Base-by-base conservation (phyloP, 2,113 vertebrate genomes). In the Heptranchias perlo region DNA sequence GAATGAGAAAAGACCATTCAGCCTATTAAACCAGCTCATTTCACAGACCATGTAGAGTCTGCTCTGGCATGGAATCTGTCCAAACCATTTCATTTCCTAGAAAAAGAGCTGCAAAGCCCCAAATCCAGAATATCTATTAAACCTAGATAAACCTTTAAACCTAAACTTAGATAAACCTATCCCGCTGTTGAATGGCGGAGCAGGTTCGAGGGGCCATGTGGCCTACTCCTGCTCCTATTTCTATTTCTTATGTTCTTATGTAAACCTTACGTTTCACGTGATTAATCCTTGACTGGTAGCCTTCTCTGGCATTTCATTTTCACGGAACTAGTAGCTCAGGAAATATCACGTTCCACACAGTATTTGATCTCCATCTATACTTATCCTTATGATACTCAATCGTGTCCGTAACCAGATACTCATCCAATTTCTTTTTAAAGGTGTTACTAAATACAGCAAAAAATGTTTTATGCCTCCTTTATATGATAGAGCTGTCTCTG, bases 291-390 rank as follows among this genome's bases (percentile, higher is more conserved):
- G 31, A 5, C 25, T 54, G 49, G 84, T 28, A 87, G 1, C n/a
- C 35, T n/a, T 35, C 89, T 61, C 62, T 61, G 54, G 54, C 54
- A 39, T 61, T 62, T 54, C 23, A 54, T 14, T 31, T 89, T 92
- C 39, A 52, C 49, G 21, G 13, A 5, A 4, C 58, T 18, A 39
- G 89, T 16, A 21, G 4, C 14, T 35, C 89, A 92, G 89, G 89
- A 92, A 92, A 92, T 92, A 92, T 92, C 58, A 61, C 62, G 14
- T 92, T 62, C 18, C 89, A 18, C 14, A 35, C 89, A 92, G 39
- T 92, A 61, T 39, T 92, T 92, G 35, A 92, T 92, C 31, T 92
- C 35, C 89, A 92, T 61, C 54, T 92, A 92, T 92, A 13, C 35
- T 61, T 58, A 62, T 61, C 89, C 35, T 92, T n/a, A 21, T 89